Conservation (phyloP, 2,797 vertebrate species). For the Perodicticus potto region DNA sequence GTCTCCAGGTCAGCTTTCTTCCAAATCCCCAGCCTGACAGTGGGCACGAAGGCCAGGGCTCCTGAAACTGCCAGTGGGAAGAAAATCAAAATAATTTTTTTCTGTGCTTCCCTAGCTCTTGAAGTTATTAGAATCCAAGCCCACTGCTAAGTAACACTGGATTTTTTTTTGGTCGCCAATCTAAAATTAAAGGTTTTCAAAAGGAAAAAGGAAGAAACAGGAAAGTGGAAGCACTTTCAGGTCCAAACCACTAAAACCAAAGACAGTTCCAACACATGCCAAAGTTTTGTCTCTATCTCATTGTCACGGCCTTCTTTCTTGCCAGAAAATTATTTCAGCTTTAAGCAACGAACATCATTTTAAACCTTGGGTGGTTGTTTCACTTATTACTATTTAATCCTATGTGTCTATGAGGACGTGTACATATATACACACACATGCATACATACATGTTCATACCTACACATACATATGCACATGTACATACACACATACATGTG, state of each 20-base stretch:
- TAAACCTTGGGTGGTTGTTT: neutral
- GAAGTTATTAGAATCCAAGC: neutral
- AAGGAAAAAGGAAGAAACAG: neutral
- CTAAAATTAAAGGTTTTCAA: slow-evolving; percentile 2
- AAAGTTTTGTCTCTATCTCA: neutral
- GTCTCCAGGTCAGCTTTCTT: neutral
- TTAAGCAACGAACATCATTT: neutral
- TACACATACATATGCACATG: too few species aligned
- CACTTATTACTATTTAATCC: neutral
- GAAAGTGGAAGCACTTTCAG: neutral
- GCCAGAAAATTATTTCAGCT: neutral
- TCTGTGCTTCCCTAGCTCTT: neutral
- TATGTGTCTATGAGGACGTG: too few species aligned
- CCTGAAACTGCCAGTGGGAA: neutral
- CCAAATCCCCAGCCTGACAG: neutral
- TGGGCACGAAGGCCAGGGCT: neutral
- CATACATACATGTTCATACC: too few species aligned
- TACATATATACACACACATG: too few species aligned
- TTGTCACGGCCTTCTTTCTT: neutral
- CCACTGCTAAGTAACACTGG: neutral
- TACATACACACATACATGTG: too few species aligned
- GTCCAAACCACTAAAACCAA: neutral
- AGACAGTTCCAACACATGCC: neutral
- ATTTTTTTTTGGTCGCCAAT: neutral
- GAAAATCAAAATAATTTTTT: neutral